phyloP scores from a whole-genome alignment of 2,888 invertebrate species.

The Drosophila kanekoi region DNA sequence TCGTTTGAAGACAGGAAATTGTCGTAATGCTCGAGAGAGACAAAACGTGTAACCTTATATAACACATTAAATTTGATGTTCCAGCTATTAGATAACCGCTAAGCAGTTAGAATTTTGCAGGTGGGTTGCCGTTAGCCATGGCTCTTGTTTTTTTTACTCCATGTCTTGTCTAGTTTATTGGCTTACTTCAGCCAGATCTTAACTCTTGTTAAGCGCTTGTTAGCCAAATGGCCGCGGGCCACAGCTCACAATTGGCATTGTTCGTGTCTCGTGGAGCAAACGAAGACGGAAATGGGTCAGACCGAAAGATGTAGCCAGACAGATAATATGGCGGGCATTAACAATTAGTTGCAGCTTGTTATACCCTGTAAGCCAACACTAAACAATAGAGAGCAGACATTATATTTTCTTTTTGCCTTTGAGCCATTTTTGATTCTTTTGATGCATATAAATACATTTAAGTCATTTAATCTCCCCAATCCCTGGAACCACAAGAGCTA shows the following conservation, averaged over 20 bases:
- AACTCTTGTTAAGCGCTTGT: conserved; percentile 36
- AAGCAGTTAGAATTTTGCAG: conserved; percentile 34
- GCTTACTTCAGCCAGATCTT: conserved; percentile 36
- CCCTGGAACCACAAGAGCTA: neutral
- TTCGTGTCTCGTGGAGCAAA: conserved; percentile 32
- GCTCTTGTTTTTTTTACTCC: neutral
- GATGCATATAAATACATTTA: too few relatives aligned
- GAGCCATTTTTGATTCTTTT: too few relatives aligned
- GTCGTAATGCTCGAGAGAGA: conserved; percentile 21
- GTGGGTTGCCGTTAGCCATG: conserved; percentile 33
- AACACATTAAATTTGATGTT: conserved; percentile 46
- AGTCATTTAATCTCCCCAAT: neutral
- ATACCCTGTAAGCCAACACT: neutral
- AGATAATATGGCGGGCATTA: conserved; percentile 25
- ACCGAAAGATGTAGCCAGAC: conserved; percentile 27
- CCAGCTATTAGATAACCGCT: conserved; percentile 53
- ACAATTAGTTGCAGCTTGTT: conserved; percentile 42
- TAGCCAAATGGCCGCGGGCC: conserved; percentile 58
- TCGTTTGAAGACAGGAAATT: conserved; percentile 55
- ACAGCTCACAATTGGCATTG: conserved; percentile 59
- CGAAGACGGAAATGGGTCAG: conserved; percentile 60
- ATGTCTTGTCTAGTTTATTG: conserved; percentile 25
- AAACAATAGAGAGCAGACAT: too few relatives aligned
- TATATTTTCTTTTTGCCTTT: too few relatives aligned
- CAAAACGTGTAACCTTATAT: conserved; percentile 28